phyloP scores from a whole-genome alignment of 2,797 vertebrate species.

The Myripristis murdjan region DNA sequence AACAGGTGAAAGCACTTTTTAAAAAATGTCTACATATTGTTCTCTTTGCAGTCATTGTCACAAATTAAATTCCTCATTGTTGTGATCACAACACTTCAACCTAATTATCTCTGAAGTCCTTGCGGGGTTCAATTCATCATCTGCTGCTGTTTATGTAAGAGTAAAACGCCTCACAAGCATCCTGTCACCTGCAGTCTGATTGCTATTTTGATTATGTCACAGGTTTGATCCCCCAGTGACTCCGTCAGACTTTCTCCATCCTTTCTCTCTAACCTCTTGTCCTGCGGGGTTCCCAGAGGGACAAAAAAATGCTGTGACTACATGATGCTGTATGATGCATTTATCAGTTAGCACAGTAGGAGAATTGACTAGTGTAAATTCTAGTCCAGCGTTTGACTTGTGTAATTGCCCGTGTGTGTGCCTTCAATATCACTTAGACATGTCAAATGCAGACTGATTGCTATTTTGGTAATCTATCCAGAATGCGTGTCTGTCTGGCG shows the following conservation, averaged over 20 bases:
- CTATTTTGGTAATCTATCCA: conserved; percentile 37
- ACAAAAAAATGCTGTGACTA: conserved; percentile 18
- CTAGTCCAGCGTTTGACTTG: no score
- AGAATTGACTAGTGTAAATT: no score
- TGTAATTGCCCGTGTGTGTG: conserved; percentile 19
- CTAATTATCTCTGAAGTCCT: no score
- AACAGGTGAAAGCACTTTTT: no score
- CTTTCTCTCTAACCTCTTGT: conserved; percentile 1
- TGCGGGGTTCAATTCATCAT: background rate
- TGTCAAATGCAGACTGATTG: conserved; percentile 51
- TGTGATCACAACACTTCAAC: no score
- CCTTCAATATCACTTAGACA: conserved; percentile 15
- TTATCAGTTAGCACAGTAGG: conserved; percentile 18
- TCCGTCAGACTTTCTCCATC: conserved; percentile 4
- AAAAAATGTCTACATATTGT: no score
- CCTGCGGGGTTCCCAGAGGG: background rate
- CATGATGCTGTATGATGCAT: conserved; percentile 21
- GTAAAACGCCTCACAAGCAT: background rate
- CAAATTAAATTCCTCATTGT: background rate
- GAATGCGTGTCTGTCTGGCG: conserved; percentile 9
- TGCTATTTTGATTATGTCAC: conserved; percentile 26
- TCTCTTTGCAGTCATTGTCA: no score
- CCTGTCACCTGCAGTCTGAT: conserved; percentile 11
- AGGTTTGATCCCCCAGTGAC: conserved; percentile 7
- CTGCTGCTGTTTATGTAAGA: conserved; percentile 30